Conservation (phyloP, 2,797 vertebrate species). For the Alexandromys oeconomus region DNA sequence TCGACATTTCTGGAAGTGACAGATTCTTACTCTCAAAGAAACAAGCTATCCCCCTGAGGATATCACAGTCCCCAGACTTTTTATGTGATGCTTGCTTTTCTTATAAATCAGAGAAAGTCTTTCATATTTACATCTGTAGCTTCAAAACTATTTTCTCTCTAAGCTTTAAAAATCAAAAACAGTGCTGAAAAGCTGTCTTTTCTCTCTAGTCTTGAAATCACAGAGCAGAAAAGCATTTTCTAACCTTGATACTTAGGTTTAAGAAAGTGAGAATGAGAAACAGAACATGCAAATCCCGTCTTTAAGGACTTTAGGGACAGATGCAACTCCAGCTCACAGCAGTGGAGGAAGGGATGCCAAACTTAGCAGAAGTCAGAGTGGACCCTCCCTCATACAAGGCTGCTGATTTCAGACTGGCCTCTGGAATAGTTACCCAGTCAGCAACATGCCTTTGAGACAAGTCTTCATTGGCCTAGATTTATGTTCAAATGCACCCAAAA, state of each 20-base stretch:
- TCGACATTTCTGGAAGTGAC: not conserved
- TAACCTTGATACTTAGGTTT: conserved; percentile 5
- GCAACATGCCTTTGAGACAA: not conserved
- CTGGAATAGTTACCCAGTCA: not conserved
- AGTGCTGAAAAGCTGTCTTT: not conserved
- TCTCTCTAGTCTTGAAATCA: conserved; percentile 26
- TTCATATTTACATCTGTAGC: conserved; percentile 57
- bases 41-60: not conserved
- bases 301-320: conserved; percentile 1
- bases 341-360: conserved; percentile 6
- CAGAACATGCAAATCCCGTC: not conserved
- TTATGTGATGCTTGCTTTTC: not conserved
- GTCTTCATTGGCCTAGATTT: conserved; percentile 14
- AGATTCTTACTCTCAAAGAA: conserved; percentile 56
- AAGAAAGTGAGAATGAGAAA: not conserved
- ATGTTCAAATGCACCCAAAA: conserved; percentile 11
- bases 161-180: conserved; percentile 6
- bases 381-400: not conserved
- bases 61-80: not conserved
- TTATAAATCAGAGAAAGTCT: conserved; percentile 36
- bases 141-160: conserved; percentile 51
- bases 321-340: not conserved
- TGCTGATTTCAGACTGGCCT: not conserved
- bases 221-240: conserved; percentile 21
- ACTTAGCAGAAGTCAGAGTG: not conserved